phyloP scores from a whole-genome alignment of 2,113 vertebrate species.

The Oncorhynchus gorbuscha region DNA sequence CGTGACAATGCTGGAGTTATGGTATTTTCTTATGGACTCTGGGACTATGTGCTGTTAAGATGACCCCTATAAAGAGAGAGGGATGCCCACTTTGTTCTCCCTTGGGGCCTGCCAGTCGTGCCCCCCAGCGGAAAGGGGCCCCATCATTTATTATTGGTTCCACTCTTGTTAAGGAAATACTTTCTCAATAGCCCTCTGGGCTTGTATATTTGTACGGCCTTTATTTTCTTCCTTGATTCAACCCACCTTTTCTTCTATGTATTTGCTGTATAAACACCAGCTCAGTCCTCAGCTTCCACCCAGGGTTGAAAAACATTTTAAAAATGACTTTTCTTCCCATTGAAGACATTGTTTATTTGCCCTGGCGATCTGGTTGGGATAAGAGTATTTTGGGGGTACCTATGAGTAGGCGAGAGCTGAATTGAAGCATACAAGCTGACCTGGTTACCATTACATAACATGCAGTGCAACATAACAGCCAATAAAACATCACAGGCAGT shows the following conservation, averaged over 20 bases:
- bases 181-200: conserved; percentile 68
- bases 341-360: conserved; percentile 75
- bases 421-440: conserved; percentile 60
- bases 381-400: conserved; percentile 56
- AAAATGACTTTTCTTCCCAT: conserved; percentile 65
- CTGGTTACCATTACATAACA: conserved; percentile 43
- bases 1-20: neutral
- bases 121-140: conserved; percentile 49
- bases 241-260: conserved; percentile 65
- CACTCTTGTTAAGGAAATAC: conserved; percentile 72
- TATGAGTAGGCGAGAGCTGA: conserved; percentile 63
- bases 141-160: conserved; percentile 69
- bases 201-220: conserved; percentile 76
- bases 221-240: conserved; percentile 70
- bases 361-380: conserved; percentile 61
- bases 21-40: conserved; percentile 41
- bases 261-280: conserved; percentile 75
- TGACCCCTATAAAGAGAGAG: conserved; percentile 58
- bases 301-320: conserved; percentile 45
- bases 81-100: conserved; percentile 65
- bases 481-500: too few relatives aligned
- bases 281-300: conserved; percentile 43
- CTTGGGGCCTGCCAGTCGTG: conserved; percentile 53
- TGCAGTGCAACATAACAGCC: too few relatives aligned
- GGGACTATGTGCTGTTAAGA: conserved; percentile 1